Conservation (phyloP, 2,888 invertebrate species). For the Drosophila putrida region DNA sequence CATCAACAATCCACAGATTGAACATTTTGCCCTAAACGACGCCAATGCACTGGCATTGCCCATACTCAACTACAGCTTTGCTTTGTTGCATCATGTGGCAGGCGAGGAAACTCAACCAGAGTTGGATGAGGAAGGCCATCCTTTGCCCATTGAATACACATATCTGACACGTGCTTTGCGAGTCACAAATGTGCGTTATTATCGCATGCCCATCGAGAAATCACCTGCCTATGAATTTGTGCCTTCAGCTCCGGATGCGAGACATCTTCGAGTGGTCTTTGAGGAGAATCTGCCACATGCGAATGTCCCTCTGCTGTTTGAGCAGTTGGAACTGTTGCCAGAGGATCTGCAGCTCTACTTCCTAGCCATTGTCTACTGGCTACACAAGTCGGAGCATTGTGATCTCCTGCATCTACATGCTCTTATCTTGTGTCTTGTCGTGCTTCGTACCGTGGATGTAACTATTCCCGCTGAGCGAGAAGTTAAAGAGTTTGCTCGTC, state of each 20-base stretch:
- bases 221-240: conserved; percentile 57
- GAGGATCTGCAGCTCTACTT: conserved; percentile 80
- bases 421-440: conserved; percentile 80
- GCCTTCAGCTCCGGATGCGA: conserved; percentile 69
- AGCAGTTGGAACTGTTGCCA: conserved; percentile 71
- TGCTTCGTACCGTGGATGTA: conserved; percentile 81
- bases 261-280: conserved; percentile 76
- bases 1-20: conserved; percentile 90
- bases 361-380: conserved; percentile 83
- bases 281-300: conserved; percentile 54
- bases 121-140: conserved; percentile 49
- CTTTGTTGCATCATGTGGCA: conserved; percentile 82
- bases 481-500: conserved; percentile 75
- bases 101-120: conserved; percentile 51
- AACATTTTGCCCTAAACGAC: conserved; percentile 88
- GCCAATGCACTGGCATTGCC: conserved; percentile 88
- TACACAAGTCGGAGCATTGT: conserved; percentile 78
- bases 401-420: conserved; percentile 82
- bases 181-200: conserved; percentile 82
- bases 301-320: conserved; percentile 68
- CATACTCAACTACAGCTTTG: conserved; percentile 88
- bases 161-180: conserved; percentile 83
- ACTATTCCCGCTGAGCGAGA: conserved; percentile 83
- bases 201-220: conserved; percentile 66
- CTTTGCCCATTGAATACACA: conserved; percentile 69